Percentiles rank a stretch among this genome's conserved stretches.
Evolutionary conservation across 2,888 invertebrate genomes (phyloP).

Genomic region (Cyclophora punctaria): DNA sequence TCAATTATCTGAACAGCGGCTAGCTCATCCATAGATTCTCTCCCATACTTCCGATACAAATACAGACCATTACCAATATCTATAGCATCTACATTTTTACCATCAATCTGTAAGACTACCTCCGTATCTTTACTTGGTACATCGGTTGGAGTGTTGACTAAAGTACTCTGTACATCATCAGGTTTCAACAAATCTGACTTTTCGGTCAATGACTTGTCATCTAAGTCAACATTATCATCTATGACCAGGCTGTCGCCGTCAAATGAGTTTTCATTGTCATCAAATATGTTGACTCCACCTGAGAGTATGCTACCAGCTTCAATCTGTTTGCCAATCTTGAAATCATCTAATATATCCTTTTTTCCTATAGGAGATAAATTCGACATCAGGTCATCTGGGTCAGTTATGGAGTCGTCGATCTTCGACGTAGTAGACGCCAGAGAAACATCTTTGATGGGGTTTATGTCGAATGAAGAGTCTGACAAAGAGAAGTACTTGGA

Average conservation of each 20-base stretch:
- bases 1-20: constrained; percentile 64
- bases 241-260: constrained; percentile 68
- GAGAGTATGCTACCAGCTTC: constrained; percentile 67
- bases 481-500: constrained; percentile 66
- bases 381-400: constrained; percentile 41
- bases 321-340: constrained; percentile 63
- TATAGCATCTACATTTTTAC: constrained; percentile 66
- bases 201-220: constrained; percentile 42
- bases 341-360: constrained; percentile 50
- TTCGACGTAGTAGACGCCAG: constrained; percentile 30
- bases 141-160: constrained; percentile 12
- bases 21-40: constrained; percentile 39
- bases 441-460: constrained; percentile 50
- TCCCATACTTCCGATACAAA: constrained; percentile 59
- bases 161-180: constrained; percentile 17
- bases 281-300: constrained; percentile 68
- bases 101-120: constrained; percentile 65
- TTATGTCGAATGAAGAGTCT: constrained; percentile 54
- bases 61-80: constrained; percentile 68
- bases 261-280: constrained; percentile 70
- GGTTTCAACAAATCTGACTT: constrained; percentile 31
- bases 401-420: constrained; percentile 36
- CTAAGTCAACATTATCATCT: constrained; percentile 58
- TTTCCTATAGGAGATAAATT: constrained; percentile 56
- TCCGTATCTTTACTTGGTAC: constrained; percentile 55